Conservation (phyloP, 2,888 invertebrate genomes). For the Caenorhabditis macrosperma region DNA sequence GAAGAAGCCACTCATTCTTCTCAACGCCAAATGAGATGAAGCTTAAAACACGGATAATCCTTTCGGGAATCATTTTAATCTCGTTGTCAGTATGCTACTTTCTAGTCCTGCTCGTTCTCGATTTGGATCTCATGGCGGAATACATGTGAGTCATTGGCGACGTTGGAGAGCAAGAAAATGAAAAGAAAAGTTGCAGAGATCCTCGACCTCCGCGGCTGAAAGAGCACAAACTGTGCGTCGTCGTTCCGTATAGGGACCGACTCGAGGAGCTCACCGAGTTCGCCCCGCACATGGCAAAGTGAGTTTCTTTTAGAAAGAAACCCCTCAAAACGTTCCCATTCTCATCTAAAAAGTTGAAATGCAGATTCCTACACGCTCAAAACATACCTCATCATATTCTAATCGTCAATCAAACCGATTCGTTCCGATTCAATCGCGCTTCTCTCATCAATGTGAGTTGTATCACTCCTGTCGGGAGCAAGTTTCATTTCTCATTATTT, state of each 20-base stretch:
- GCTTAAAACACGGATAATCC: slow-evolving; percentile 36
- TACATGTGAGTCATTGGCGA: slow-evolving; percentile 16
- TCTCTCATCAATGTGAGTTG: slow-evolving; percentile 96
- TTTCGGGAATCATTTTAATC: slow-evolving; percentile 27
- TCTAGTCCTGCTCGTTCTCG: slow-evolving; percentile 22
- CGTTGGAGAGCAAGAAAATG: not conserved
- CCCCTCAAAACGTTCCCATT: too few species aligned
- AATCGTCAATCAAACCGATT: slow-evolving; percentile 84
- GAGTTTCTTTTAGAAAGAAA: not conserved
- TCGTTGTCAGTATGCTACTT: slow-evolving; percentile 14
- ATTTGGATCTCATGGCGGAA: slow-evolving; percentile 35
- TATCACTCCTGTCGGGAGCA: not conserved
- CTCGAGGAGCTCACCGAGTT: slow-evolving; percentile 89
- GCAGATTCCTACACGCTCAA: slow-evolving; percentile 83
- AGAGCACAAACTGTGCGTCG: slow-evolving; percentile 85
- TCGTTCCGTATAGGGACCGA: slow-evolving; percentile 95
- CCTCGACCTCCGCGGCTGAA: slow-evolving; percentile 7
- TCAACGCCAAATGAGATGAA: slow-evolving; percentile 39
- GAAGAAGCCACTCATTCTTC: slow-evolving; percentile 27
- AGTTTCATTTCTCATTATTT: not conserved
- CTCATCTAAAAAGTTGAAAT: not conserved
- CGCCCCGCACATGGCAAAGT: slow-evolving; percentile 85
- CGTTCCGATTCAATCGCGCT: slow-evolving; percentile 91
- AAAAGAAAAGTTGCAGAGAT: slow-evolving; percentile 14
- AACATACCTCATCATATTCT: slow-evolving; percentile 84